phyloP scores from a whole-genome alignment of 2,797 vertebrate genomes.

The Malurus leucopterus region DNA sequence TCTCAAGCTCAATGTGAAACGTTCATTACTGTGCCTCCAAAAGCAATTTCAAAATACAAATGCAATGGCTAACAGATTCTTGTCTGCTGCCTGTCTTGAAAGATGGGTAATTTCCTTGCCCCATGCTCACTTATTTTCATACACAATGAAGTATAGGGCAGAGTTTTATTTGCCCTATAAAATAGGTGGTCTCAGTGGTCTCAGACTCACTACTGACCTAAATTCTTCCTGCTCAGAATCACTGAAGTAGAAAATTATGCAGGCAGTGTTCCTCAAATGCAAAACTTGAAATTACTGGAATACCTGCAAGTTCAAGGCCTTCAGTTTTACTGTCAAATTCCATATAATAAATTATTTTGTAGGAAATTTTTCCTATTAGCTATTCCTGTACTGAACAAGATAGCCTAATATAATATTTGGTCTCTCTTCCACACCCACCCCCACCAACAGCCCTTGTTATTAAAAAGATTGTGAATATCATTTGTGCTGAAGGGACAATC shows the following conservation, averaged over 20 bases:
- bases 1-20: constrained; percentile 32
- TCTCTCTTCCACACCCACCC: not conserved
- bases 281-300: constrained; percentile 46
- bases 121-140: constrained; percentile 64
- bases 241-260: constrained; percentile 64
- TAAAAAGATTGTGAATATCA: not conserved
- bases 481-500: not conserved
- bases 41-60: constrained; percentile 73
- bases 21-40: constrained; percentile 56
- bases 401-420: not conserved
- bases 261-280: constrained; percentile 45
- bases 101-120: constrained; percentile 62
- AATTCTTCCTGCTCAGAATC: constrained; percentile 53
- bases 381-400: not conserved
- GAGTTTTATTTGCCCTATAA: constrained; percentile 68
- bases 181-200: no score
- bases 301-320: constrained; percentile 19
- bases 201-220: constrained; percentile 61
- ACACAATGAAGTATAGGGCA: constrained; percentile 57
- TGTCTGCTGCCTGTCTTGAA: not conserved
- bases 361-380: not conserved
- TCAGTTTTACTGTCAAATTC: not conserved
- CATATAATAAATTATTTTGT: not conserved
- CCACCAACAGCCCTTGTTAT: not conserved
- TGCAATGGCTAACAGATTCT: constrained; percentile 50